These are phyloP conservation scores for Ectemnius cavifrons DNA, from an alignment of 2,888 invertebrate genomes.

Conservation along the genomic window DNA sequence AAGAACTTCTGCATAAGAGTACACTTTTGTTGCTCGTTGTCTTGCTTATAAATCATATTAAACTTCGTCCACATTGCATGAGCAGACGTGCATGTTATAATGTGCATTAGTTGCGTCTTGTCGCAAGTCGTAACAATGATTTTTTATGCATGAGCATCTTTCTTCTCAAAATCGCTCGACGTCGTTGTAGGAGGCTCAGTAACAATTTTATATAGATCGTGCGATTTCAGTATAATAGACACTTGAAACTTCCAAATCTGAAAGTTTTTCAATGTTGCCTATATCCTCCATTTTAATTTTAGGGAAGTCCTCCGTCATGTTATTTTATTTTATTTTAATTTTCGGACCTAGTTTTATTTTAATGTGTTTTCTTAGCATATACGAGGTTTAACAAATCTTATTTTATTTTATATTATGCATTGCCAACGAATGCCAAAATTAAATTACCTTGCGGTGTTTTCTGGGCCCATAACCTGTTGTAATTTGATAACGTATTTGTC, in stretches of 20 bases:
- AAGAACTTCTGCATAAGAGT: slow-evolving; percentile 18
- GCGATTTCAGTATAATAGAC: slow-evolving; percentile 8
- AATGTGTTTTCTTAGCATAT: no score
- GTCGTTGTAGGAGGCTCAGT: no score
- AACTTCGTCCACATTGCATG: slow-evolving; percentile 15
- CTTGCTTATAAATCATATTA: slow-evolving; percentile 7
- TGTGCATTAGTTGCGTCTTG: slow-evolving; percentile 15
- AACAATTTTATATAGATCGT: not conserved
- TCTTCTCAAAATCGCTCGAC: not conserved
- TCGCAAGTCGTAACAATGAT: slow-evolving; percentile 7
- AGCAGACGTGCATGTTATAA: slow-evolving; percentile 3
- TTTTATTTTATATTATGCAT: no score
- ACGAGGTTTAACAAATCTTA: no score
- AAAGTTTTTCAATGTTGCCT: not conserved
- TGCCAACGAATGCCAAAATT: no score
- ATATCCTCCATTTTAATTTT: not conserved
- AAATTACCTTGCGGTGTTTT: no score
- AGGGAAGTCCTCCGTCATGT: not conserved
- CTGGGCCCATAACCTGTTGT: no score
- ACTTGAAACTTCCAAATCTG: slow-evolving; percentile 31
- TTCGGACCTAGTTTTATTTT: no score
- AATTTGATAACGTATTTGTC: no score
- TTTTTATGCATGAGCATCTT: slow-evolving; percentile 16
- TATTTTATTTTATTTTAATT: not conserved
- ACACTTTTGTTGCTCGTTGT: slow-evolving; percentile 10